Base-by-base conservation (phyloP, 2,113 vertebrate genomes). In the Pterocles gutturalis region DNA sequence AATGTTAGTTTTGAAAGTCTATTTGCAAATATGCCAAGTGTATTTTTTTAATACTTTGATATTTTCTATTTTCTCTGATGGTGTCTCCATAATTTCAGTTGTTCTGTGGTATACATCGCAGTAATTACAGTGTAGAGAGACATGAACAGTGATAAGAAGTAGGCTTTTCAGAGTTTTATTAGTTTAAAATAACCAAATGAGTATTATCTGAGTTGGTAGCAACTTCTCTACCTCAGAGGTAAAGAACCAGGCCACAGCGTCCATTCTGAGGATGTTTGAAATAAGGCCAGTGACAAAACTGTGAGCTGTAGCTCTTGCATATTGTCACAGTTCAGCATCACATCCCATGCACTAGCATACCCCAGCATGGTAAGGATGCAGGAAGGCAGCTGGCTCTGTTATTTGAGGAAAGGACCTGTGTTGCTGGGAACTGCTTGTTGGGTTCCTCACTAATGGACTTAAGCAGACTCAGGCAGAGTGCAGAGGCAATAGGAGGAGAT, bases 1-100 rank as follows among this genome's bases (percentile, higher is more conserved):
- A 80, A 66, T 18, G 64, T 90, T 92, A 90, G 57, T 94, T 98
- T 94, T 79, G 89, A 86, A 96, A 97, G 64, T 91, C 86, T 96
- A 66, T 94, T 97, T 96, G 29, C 75, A 98, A 96, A 82, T 93
- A 84, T 82, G 25, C 67, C 60, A 70, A 83, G 70, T 83, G 48
- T 53, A 72, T 82, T 95, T 87, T 91, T 93, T 71, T 5, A 80
- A 73, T 69, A 43, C 17, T 87, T 92, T 80, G 67, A 83, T 91
- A 70, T 87, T 86, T 86, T 95, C 81, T 17, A 45, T 62, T 96
- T 90, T 58, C 38, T 89, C 86, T 87, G 71, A 43, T 13, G 13
- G 11, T 41, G 43, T 82, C 80, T 94, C 91, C 38, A 85, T 79
- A 91, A 91, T 96, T 94, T 95, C 89, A 95, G 72, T 96, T 97